Evolutionary conservation across 2,797 vertebrate species (phyloP).

Genomic region (Ctenopoma kingsleyae): DNA sequence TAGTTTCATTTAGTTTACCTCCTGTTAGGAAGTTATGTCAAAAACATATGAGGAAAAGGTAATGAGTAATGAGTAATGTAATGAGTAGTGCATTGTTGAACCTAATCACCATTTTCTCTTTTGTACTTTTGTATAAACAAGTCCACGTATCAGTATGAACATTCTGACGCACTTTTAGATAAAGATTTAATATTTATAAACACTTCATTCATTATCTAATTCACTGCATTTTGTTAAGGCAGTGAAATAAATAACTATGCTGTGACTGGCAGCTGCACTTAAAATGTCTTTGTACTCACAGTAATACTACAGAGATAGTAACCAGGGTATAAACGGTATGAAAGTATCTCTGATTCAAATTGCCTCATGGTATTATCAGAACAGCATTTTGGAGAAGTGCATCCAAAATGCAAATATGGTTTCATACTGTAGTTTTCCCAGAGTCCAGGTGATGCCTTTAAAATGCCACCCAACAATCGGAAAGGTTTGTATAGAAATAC

Average conservation of each 20-base stretch:
- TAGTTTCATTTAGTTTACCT: too few relatives aligned
- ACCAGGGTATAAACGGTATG: not conserved
- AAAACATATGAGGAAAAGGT: not conserved
- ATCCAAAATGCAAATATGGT: not conserved
- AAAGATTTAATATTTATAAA: too few relatives aligned
- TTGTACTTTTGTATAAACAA: too few relatives aligned
- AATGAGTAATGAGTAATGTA: too few relatives aligned
- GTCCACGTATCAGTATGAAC: too few relatives aligned
- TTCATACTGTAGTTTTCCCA: not conserved
- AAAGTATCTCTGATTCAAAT: not conserved
- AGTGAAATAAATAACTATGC: not conserved
- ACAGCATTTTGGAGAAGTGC: not conserved
- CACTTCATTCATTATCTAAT: too few relatives aligned
- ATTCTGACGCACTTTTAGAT: too few relatives aligned
- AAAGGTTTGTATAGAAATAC: not conserved
- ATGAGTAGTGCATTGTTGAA: too few relatives aligned
- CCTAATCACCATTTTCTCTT: too few relatives aligned
- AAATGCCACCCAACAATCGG: not conserved
- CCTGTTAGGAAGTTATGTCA: not conserved
- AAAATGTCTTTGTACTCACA: too few relatives aligned
- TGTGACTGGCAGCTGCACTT: not conserved
- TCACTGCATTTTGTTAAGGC: not conserved
- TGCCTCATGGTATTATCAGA: not conserved
- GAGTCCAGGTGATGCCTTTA: not conserved
- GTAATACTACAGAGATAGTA: not conserved